Evolutionary conservation across 2,888 invertebrate species (phyloP).

Genomic region (Drosophila meridiana): DNA sequence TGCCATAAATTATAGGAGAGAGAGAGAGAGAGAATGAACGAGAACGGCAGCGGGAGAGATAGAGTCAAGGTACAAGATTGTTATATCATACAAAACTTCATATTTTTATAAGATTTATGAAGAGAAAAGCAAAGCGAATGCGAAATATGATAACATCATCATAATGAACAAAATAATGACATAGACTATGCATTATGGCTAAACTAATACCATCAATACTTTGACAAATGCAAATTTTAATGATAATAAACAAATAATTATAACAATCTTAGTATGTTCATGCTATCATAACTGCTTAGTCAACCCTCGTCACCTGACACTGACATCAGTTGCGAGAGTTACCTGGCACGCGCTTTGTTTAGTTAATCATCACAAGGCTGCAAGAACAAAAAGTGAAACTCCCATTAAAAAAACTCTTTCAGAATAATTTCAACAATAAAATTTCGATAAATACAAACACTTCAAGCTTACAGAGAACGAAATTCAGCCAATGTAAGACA

Average conservation of each 20-base stretch:
- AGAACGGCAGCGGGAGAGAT: background rate
- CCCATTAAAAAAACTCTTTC: background rate
- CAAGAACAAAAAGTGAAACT: constrained; percentile 1
- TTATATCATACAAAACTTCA: background rate
- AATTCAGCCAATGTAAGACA: constrained; percentile 1
- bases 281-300: background rate
- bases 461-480: background rate
- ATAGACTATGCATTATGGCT: background rate
- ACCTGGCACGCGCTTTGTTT: constrained; percentile 22
- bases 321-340: constrained; percentile 3
- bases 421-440: background rate
- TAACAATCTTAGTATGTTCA: no score
- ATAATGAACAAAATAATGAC: background rate
- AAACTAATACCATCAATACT: background rate
- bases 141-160: background rate
- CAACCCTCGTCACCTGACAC: constrained; percentile 15
- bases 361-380: constrained; percentile 29
- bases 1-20: background rate
- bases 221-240: background rate
- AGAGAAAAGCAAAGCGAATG: no score
- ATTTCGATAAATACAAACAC: no score
- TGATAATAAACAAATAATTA: background rate
- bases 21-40: background rate
- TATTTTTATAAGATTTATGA: background rate
- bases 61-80: background rate